Evolutionary conservation across 2,113 vertebrate species (phyloP), one percentile per base, ranked within the genome.

Genomic region (Nettapus auritus): DNA sequence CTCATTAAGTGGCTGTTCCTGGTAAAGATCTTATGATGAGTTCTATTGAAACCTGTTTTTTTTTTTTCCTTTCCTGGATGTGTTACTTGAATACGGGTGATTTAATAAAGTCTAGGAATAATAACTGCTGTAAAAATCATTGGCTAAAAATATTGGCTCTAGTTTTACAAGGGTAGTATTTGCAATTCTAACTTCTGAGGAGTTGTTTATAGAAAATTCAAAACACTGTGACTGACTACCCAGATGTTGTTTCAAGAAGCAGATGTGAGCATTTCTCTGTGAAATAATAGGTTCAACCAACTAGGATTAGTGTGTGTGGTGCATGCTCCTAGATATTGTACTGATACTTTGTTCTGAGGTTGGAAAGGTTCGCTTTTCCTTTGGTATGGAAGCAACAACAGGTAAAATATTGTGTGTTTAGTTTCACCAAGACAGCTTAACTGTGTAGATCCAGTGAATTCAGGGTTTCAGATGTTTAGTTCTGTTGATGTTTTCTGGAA

Each of bases 291-390:
- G 11, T 5, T 69, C 59, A 67, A 8, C 1, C 23, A 64, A 3
- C 53, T 70, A 26, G 23, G 14, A 62, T 91, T 76, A 56, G 22
- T 46, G 36, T 4, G 28, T 13, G 28, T 75, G 21, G n/a, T 88
- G 18, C 17, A 6, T 1, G 0, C 23, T 73, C 10, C 20, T 64
- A 38, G 6, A 1, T 73, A 29, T 33, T 3, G 3, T 75, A 31
- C 13, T 48, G 56, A 17, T 60, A 19, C 11, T 73, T 82, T 66
- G 5, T 79, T 89, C 42, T 57, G 23, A 81, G 11, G 8, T 14
- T 82, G 52, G 16, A 69, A 82, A 80, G 6, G 28, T 3, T 48
- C 4, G 6, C 63, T 86, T 88, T 76, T 59, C 13, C n/a, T 69
- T 87, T 91, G 8, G 8, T 69, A 89, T 15, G 10, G 36, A 70